Conservation (phyloP, 2,797 vertebrate species). For the Cuculus canorus region DNA sequence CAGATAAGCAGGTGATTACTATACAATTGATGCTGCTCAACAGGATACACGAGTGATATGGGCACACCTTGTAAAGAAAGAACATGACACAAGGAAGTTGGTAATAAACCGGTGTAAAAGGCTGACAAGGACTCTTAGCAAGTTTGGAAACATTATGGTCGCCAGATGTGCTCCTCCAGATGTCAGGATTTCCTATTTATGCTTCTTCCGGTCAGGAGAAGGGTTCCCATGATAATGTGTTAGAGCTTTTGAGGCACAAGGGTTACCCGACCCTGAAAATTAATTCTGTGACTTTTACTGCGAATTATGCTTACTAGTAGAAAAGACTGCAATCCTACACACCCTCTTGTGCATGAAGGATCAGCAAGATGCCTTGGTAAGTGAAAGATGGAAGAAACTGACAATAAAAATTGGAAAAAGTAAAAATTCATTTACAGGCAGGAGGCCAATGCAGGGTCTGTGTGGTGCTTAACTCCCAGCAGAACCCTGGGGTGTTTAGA, state of each 20-base stretch:
- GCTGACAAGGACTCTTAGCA: conserved; percentile 18
- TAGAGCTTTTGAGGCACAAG: not conserved
- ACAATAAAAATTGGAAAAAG: not conserved
- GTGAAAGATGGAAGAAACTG: not conserved
- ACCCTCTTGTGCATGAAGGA: not conserved
- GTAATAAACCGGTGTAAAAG: conserved; percentile 44
- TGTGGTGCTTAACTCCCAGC: not conserved
- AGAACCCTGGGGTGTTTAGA: accelerated
- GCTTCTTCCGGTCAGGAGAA: conserved; percentile 32
- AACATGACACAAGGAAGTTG: not conserved
- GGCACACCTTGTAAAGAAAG: conserved; percentile 35
- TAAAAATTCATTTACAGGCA: not conserved
- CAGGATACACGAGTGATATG: not conserved
- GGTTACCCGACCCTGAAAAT: not conserved
- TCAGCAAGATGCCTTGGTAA: not conserved
- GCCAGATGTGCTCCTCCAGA: conserved; percentile 66
- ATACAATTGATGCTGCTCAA: not conserved
- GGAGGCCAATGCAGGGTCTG: not conserved
- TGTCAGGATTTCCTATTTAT: conserved; percentile 65
- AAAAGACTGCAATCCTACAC: not conserved
- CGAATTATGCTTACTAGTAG: not conserved
- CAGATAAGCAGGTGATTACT: not conserved
- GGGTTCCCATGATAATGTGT: not conserved
- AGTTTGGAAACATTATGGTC: conserved; percentile 41
- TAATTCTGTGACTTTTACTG: not conserved